These are phyloP conservation scores for Murina feae DNA, from an alignment of 2,113 vertebrate species.

Conservation along the genomic window DNA sequence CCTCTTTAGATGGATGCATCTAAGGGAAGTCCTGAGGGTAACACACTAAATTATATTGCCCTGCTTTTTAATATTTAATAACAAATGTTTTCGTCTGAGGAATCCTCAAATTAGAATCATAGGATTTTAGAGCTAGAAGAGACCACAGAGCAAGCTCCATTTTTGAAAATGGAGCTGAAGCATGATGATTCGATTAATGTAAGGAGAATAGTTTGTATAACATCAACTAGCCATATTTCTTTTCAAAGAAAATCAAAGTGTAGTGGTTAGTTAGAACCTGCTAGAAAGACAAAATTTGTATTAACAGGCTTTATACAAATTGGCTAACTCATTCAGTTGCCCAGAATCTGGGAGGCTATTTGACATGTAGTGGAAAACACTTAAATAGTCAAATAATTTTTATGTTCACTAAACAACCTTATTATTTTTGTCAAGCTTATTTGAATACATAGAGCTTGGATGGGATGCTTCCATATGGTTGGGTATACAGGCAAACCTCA, in stretches of 20 bases:
- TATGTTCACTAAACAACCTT: background rate
- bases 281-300: background rate
- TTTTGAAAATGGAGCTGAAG: background rate
- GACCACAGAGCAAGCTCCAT: background rate
- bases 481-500: no score
- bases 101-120: background rate
- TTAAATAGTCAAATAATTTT: background rate
- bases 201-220: background rate
- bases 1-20: background rate
- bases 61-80: constrained; percentile 37
- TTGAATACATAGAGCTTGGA: background rate
- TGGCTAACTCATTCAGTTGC: background rate
- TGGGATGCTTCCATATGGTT: background rate
- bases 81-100: background rate
- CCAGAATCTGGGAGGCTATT: background rate
- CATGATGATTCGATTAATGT: background rate
- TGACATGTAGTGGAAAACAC: background rate
- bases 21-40: background rate
- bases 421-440: background rate
- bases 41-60: background rate
- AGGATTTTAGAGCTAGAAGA: background rate
- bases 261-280: background rate
- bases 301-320: background rate
- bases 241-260: background rate
- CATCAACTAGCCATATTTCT: background rate